A percentile compares a stretch with the other conserved stretches of the same genome.
Conservation (phyloP, 2,888 invertebrate species). For the Meteorus cinctellus region DNA sequence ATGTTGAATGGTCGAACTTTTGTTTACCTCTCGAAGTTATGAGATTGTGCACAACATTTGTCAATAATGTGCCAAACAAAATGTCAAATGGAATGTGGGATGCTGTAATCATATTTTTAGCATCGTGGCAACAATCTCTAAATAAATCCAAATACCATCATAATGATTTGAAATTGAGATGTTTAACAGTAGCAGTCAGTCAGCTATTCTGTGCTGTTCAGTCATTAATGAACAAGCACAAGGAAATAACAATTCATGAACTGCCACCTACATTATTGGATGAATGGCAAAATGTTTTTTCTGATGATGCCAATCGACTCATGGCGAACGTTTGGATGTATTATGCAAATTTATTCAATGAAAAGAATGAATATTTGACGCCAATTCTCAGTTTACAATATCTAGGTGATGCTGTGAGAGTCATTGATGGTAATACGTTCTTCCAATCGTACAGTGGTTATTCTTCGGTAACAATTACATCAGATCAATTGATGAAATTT, state of each 20-base stretch:
- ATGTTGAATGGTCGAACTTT: constrained; percentile 59
- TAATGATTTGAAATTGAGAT: constrained; percentile 75
- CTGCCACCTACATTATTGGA: constrained; percentile 72
- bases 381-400: constrained; percentile 58
- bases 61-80: constrained; percentile 56
- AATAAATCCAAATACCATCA: constrained; percentile 70
- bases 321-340: constrained; percentile 76
- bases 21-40: constrained; percentile 63
- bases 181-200: constrained; percentile 75
- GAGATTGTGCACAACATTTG: constrained; percentile 59
- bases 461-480: constrained; percentile 42
- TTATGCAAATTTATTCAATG: constrained; percentile 63
- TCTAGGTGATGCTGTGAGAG: constrained; percentile 63
- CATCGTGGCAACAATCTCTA: constrained; percentile 79
- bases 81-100: constrained; percentile 81
- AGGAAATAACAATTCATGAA: constrained; percentile 69
- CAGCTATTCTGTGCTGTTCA: constrained; percentile 75
- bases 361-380: constrained; percentile 55
- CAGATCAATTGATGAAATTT: constrained; percentile 64
- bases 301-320: constrained; percentile 77
- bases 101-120: constrained; percentile 81
- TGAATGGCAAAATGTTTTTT: constrained; percentile 88
- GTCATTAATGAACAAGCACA: constrained; percentile 72
- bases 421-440: constrained; percentile 60
- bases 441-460: constrained; percentile 50